Conservation (phyloP, 2,888 invertebrate species). For the Gonocerus acuteangulatus region DNA sequence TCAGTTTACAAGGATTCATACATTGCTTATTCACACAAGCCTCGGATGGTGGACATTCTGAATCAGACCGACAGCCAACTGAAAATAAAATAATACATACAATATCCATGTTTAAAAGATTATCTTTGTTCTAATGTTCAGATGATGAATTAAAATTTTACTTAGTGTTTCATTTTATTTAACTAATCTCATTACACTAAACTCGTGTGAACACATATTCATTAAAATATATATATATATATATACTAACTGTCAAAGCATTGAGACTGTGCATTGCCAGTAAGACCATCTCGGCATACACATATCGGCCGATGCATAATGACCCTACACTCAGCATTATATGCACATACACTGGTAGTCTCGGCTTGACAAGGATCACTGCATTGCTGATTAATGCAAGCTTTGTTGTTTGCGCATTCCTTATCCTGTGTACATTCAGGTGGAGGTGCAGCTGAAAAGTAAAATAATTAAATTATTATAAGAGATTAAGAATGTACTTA, state of each 20-base stretch:
- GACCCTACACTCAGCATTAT: slow-evolving; percentile 69
- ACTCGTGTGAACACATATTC: no score
- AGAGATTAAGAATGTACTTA: not conserved
- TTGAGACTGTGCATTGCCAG: slow-evolving; percentile 71
- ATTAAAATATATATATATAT: slow-evolving; percentile 1
- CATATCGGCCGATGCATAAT: slow-evolving; percentile 74
- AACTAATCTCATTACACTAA: no score
- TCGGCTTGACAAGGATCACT: slow-evolving; percentile 63
- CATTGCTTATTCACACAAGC: slow-evolving; percentile 77
- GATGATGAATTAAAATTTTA: no score
- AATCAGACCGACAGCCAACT: slow-evolving; percentile 78
- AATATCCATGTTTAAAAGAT: not conserved
- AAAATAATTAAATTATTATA: slow-evolving; percentile 34
- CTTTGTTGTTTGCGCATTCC: slow-evolving; percentile 74
- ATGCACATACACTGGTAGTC: slow-evolving; percentile 58
- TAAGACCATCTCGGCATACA: slow-evolving; percentile 70
- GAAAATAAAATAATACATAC: slow-evolving; percentile 39
- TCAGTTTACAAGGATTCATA: slow-evolving; percentile 66
- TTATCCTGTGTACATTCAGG: slow-evolving; percentile 69
- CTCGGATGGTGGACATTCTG: slow-evolving; percentile 72
- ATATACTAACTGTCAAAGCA: slow-evolving; percentile 61
- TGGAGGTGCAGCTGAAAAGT: slow-evolving; percentile 48
- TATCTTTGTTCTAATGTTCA: no score
- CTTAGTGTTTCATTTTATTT: no score
- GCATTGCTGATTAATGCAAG: slow-evolving; percentile 70